Evolutionary conservation across 2,888 invertebrate species (phyloP), one percentile per base, ranked within the genome.

Genomic region (Aphidoletes aphidimyza): DNA sequence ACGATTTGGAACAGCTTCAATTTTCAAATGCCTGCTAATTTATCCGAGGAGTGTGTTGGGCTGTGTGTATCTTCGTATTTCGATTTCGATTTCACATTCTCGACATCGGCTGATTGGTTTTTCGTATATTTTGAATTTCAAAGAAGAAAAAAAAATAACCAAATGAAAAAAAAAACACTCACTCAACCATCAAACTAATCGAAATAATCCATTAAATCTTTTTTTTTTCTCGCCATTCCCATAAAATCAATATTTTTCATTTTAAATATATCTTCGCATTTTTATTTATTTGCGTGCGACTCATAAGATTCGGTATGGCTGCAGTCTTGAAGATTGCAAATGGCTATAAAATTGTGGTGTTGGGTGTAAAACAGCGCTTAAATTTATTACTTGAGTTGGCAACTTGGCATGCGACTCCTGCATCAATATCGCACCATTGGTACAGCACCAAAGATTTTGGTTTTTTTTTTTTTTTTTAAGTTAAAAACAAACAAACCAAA

Each of bases 231-330:
- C 2, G 22, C 54, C 54, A 54, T 54, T 54, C 69, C 34, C 69
- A 69, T 69, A 30, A 69, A 69, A 69, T 69, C 26, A 69, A 69
- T 69, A 69, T 69, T 69, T 69, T 69, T 69, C 26, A 54, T 54
- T 54, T n/a, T n/a, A n/a, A n/a, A n/a, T n/a, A 54, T 22, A 54
- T 54, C 22, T 54, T 54, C 26, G 54, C n/a, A n/a, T 54, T 54
- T n/a, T 54, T 54, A 26, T 54, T 54, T 54, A 42, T 42, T 42
- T 14, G 42, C 42, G 6, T 42, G 42, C 6, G 42, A 42, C 14
- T 42, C 6, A n/a, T n/a, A n/a, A n/a, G n/a, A n/a, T n/a, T n/a
- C n/a, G n/a, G n/a, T n/a, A n/a, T n/a, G n/a, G n/a, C 47, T 47
- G 47, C 17, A 47, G 47, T 47, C 1, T 8, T 22, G 5, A 6